A percentile compares a stretch with the other conserved stretches of the same genome.
Evolutionary conservation across 2,797 vertebrate genomes (phyloP).

Genomic region (Urocyon cinereoargenteus): DNA sequence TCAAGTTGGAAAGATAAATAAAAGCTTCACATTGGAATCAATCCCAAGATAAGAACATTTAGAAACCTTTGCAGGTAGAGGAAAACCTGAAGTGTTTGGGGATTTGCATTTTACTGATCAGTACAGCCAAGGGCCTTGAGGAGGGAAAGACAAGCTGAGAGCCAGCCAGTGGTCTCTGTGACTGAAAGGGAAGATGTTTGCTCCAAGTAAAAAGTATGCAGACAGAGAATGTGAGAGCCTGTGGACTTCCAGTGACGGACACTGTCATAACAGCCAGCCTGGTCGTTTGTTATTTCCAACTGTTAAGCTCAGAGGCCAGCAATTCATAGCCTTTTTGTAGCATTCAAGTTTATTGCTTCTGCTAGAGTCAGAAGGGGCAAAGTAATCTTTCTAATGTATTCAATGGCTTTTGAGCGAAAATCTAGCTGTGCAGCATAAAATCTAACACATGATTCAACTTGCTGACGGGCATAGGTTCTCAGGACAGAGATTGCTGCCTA

Average conservation of each 20-base stretch:
- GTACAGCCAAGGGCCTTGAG: background rate
- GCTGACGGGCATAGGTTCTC: background rate
- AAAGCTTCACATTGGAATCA: background rate
- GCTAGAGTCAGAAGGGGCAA: slow-evolving; percentile 62
- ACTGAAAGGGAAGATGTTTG: background rate
- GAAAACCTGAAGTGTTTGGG: background rate
- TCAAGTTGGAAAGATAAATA: background rate
- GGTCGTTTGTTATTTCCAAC: slow-evolving; percentile 63
- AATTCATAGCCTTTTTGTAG: slow-evolving; percentile 53
- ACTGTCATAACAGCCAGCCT: background rate
- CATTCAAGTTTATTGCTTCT: slow-evolving; percentile 67
- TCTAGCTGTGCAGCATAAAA: slow-evolving; percentile 61
- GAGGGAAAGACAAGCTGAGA: background rate
- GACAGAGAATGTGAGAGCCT: background rate
- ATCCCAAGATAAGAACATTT: background rate
- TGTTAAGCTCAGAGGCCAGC: slow-evolving; percentile 59
- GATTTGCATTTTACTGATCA: background rate
- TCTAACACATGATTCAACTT: background rate
- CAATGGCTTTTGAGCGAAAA: slow-evolving; percentile 65
- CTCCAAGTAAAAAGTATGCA: background rate
- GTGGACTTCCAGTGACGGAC: background rate
- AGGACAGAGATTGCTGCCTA: background rate
- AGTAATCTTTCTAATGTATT: slow-evolving; percentile 72
- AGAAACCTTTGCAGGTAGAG: background rate
- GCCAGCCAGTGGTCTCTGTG: background rate